Conservation (phyloP, 1,140 invertebrate species). For the Drosophila melanica region DNA sequence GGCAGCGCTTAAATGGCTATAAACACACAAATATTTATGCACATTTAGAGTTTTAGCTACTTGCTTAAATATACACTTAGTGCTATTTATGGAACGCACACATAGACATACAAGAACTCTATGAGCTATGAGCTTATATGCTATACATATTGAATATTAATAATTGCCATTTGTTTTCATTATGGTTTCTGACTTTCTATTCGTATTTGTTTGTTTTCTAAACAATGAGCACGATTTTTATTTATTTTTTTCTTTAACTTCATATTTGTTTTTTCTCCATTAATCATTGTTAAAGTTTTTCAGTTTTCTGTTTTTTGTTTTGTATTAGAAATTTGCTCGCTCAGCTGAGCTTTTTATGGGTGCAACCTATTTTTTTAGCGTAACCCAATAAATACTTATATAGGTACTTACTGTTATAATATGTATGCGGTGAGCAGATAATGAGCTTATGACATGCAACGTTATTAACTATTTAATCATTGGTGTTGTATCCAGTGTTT, state of each 20-base stretch:
- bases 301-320: not conserved
- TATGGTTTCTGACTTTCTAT: constrained; percentile 18
- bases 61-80: constrained; percentile 44
- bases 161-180: constrained; percentile 72
- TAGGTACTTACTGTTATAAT: constrained; percentile 11
- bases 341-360: not conserved
- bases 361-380: not conserved
- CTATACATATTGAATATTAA: constrained; percentile 76
- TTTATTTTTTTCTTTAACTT: constrained; percentile 10
- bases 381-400: constrained; percentile 1
- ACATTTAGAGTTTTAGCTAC: constrained; percentile 20
- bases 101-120: constrained; percentile 45
- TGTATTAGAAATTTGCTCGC: not conserved
- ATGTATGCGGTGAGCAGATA: constrained; percentile 25
- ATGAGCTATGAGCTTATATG: constrained; percentile 43
- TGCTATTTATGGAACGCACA: constrained; percentile 31
- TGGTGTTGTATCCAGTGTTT: constrained; percentile 49
- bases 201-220: constrained; percentile 67
- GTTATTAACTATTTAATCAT: constrained; percentile 22
- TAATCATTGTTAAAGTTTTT: not conserved
- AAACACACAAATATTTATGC: constrained; percentile 30
- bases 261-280: not conserved
- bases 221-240: constrained; percentile 72
- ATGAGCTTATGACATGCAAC: not conserved
- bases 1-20: constrained; percentile 34